These are phyloP conservation scores for Perdita meconis DNA, from an alignment of 2,888 invertebrate species.

Conservation along the genomic window DNA sequence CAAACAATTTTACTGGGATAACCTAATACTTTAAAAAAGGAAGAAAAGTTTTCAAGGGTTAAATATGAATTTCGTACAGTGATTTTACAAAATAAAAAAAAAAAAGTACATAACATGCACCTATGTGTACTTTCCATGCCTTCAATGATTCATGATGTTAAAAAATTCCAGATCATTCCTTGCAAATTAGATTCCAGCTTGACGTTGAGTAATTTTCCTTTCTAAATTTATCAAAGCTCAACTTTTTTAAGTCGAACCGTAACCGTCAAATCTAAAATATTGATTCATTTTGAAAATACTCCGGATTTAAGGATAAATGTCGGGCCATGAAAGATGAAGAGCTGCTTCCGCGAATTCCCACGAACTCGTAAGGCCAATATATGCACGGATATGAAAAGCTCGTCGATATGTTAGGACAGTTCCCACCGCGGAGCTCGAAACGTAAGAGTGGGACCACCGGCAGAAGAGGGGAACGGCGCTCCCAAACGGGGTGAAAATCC, in stretches of 20 bases:
- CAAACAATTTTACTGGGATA: no score
- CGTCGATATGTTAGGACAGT: conserved; percentile 64
- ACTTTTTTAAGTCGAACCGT: background rate
- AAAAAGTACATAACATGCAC: no score
- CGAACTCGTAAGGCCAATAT: conserved; percentile 46
- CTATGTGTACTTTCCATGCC: no score
- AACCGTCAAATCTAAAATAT: background rate
- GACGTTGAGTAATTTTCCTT: no score
- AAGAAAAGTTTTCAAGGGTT: no score
- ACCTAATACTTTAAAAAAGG: no score
- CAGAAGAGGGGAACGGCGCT: conserved; percentile 23
- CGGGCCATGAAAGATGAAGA: background rate
- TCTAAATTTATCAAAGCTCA: background rate
- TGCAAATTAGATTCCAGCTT: no score
- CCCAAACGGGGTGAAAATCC: conserved; percentile 78
- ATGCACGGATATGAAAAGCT: conserved; percentile 22
- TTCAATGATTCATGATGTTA: no score
- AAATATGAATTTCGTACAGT: no score
- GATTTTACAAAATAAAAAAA: no score
- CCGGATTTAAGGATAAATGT: background rate
- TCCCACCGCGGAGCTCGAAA: conserved; percentile 45
- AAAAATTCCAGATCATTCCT: no score
- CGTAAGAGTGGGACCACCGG: conserved; percentile 33
- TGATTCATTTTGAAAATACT: background rate
- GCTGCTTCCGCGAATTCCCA: background rate